Evolutionary conservation across 2,113 vertebrate species (phyloP).

Genomic region (Dasypus novemcinctus): DNA sequence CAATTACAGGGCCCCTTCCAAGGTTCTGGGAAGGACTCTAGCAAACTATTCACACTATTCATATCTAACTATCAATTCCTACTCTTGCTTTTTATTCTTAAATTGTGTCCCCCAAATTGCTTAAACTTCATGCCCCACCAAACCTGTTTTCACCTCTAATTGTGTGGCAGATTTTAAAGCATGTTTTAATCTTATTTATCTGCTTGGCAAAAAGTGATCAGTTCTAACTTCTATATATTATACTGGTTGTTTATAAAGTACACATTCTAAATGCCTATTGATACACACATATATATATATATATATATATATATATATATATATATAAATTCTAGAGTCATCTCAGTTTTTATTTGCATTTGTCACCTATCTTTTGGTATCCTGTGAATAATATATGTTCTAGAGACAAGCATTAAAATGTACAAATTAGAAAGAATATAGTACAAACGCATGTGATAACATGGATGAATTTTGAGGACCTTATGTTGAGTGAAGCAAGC

Average conservation of each 20-base stretch:
- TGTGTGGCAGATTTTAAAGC: not conserved
- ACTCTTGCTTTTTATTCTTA: not conserved
- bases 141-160: not conserved
- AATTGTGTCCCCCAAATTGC: not conserved
- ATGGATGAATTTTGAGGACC: no score
- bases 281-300: not conserved
- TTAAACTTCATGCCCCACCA: not conserved
- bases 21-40: rapidly evolving
- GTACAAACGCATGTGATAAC: no score
- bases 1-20: not conserved
- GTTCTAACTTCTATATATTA: not conserved
- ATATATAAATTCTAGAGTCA: not conserved
- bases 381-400: not conserved
- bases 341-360: not conserved
- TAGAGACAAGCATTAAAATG: not conserved
- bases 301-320: no score
- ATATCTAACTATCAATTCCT: not conserved
- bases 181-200: not conserved
- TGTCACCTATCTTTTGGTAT: not conserved
- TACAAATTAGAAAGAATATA: no score
- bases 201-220: not conserved
- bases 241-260: not conserved
- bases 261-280: not conserved
- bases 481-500: no score
- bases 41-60: not conserved